Evolutionary conservation across 23 tunicate species (phyloP), one percentile per base, ranked within the genome.

Genomic region (Phallusia fumigata): DNA sequence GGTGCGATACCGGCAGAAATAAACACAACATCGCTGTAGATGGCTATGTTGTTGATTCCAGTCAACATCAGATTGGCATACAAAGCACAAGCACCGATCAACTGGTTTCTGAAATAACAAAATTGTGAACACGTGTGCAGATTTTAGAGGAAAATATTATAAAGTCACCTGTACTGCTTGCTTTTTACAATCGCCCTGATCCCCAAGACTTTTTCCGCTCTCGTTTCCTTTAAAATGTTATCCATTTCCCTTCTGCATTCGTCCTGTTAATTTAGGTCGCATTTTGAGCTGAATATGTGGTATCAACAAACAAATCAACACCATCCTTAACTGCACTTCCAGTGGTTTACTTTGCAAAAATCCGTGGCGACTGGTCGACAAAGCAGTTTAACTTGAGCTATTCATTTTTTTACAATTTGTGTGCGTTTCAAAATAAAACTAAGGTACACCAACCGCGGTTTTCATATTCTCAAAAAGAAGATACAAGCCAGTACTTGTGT

Each of bases 1-100:
- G 82, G 80, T 6, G 50, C 69, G 76, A 91, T 50, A 33, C 96
- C 96, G 36, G 96, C 96, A 11, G 64, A 51, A 8, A 81, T 33
- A 33, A 91, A 86, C 8, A 91, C 78, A 19, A 64, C 30, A 36
- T 83, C 86, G 0, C 82, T 76, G 73, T 82, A 91, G 35, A 86
- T 31, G 19, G 82, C 36, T 32, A 91, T 64, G 85, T 74, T 81
- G 80, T 79, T 82, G 30, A 83, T 64, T 73, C 96, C 96, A 65
- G 45, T 78, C 77, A 91, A 73, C 78, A 79, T 73, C 74, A 91
- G 32, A 36, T 85, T 85, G 79, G 84, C 83, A 34, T 80, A 78
- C 65, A 90, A 52, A 0, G 73, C 79, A 47, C 76, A 35, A 45
- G 86, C 90, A 32, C 58, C 84, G 19, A 86, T 19, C n/a, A 86